Evolutionary conservation across 2,888 invertebrate genomes (phyloP), one percentile per base, ranked within the genome.

Genomic region (Pachydiplax longipennis): DNA sequence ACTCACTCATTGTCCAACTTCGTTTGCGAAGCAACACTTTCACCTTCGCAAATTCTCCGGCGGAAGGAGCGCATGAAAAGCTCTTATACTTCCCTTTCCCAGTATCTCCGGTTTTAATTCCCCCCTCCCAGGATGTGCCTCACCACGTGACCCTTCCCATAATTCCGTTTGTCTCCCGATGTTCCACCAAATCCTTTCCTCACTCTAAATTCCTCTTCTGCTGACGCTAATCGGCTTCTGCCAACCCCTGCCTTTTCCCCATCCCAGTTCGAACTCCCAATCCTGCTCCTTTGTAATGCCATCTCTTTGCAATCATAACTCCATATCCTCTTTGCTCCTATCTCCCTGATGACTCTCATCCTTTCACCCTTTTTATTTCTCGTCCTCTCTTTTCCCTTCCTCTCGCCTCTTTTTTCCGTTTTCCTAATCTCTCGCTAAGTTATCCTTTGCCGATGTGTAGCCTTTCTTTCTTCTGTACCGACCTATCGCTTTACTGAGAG

Each of bases 141-240:
- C 25, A 58, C 61, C 61, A 12, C 61, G 87, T 87, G 87, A 87
- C 87, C 87, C 83, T n/a, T 12, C 87, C 87, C 87, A 65, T 87
- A 87, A 87, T 65, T 87, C 87, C 87, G 61, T 87, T 61, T 87
- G 87, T 61, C 87, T 87, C 87, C 87, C 37, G n/a, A 87, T 87
- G 87, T 65, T 53, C 87, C 87, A 22, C 87, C 58, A 87, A 87
- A 87, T 87, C 87, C 87, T 87, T 87, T 22, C 37, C 87, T 61
- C 87, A 58, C 37, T 87, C 87, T n/a, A 37, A 65, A 87, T 65
- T 61, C 87, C 87, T 87, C 58, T 87, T 87, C 87, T 61, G 40
- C 61, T 40, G 87, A 87, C 25, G 87, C 35, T 87, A 87, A 87
- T 87, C 87, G 87, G 87, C 87, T 87, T 87, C 87, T 61, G 61